Conservation (phyloP, 2,797 vertebrate genomes). For the Catharus ustulatus region DNA sequence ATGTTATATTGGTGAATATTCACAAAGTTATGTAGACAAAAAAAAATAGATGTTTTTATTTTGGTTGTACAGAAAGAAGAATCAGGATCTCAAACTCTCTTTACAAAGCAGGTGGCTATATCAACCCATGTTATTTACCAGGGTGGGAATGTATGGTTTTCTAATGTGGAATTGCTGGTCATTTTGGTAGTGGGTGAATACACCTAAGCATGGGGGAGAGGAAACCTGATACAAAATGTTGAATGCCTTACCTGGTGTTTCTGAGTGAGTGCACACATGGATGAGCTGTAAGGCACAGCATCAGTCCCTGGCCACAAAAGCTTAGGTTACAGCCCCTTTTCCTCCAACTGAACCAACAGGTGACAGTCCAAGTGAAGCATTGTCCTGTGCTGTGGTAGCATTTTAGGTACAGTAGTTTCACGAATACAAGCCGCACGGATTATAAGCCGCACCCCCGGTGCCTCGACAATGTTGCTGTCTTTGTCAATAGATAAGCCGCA, state of each 20-base stretch:
- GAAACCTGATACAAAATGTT: neutral
- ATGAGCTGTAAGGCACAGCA: neutral
- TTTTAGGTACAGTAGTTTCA: too few species aligned
- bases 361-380: neutral
- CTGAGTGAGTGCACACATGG: accelerated
- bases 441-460: too few species aligned
- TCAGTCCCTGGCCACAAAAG: neutral
- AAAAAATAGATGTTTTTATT: neutral
- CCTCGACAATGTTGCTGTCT: too few species aligned
- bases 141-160: neutral
- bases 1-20: neutral
- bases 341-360: neutral
- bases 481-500: too few species aligned
- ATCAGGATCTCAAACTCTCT: neutral
- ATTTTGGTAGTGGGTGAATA: neutral
- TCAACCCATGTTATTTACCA: neutral
- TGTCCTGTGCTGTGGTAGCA: neutral
- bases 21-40: neutral
- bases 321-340: neutral
- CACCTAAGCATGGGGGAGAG: neutral
- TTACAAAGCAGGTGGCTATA: neutral
- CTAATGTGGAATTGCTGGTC: neutral
- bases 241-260: neutral
- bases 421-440: too few species aligned
- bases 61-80: neutral